These are phyloP conservation scores for Lacerta viridis DNA, from an alignment of 2,797 vertebrate genomes.

Conservation along the genomic window DNA sequence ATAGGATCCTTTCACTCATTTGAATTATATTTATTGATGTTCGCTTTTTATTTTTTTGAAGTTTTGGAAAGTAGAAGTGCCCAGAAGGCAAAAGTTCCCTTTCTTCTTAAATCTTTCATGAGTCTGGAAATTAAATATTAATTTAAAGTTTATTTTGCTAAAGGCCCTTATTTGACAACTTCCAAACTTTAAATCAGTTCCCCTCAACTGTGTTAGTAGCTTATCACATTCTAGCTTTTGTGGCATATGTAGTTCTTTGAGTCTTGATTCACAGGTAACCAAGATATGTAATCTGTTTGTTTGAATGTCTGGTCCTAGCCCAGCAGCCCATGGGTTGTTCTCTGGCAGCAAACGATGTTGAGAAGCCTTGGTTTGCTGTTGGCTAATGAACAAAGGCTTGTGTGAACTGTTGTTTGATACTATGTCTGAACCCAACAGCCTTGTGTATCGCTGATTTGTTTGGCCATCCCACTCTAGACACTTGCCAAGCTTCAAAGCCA, in stretches of 20 bases:
- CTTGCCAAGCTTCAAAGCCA: too few relatives aligned
- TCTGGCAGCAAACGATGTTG: too few relatives aligned
- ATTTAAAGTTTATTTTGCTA: slow-evolving; percentile 60
- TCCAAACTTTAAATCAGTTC: slow-evolving; percentile 18
- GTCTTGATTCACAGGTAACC: not conserved
- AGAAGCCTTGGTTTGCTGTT: too few relatives aligned
- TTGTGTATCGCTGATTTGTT: too few relatives aligned
- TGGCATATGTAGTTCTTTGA: not conserved
- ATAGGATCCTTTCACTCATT: not conserved
- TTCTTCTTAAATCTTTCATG: slow-evolving; percentile 52
- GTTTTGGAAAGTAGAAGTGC: slow-evolving; percentile 33
- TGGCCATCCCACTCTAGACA: too few relatives aligned
- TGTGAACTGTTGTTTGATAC: too few relatives aligned
- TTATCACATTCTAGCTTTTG: not conserved
- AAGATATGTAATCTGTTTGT: not conserved
- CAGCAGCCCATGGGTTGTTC: too few relatives aligned
- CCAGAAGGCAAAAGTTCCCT: slow-evolving; percentile 42
- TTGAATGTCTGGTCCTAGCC: too few relatives aligned
- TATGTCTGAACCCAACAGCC: too few relatives aligned
- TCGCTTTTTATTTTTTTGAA: slow-evolving; percentile 46
- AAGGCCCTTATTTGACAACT: slow-evolving; percentile 18
- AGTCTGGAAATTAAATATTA: slow-evolving; percentile 68
- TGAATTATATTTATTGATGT: slow-evolving; percentile 52
- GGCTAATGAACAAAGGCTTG: too few relatives aligned
- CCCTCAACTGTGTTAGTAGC: not conserved